Conservation (phyloP, 2,888 invertebrate species). For the Lymantria dispar region DNA sequence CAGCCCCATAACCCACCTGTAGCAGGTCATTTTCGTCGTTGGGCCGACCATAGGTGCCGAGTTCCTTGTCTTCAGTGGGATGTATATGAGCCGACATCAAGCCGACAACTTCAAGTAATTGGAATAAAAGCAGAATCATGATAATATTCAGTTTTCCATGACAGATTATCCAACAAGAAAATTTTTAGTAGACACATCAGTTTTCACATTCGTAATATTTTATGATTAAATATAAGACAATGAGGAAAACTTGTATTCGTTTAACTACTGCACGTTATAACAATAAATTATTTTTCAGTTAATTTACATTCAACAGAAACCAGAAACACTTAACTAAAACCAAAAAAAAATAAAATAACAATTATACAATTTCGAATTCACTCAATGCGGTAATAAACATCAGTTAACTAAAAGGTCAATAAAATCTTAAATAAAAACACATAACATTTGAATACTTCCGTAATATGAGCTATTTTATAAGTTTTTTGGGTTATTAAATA, state of each 20-base stretch:
- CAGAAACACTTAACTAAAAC: neutral
- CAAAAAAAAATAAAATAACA: conserved; percentile 4
- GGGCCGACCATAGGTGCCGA: too few species aligned
- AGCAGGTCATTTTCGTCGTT: too few species aligned
- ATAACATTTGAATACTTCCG: conserved; percentile 20
- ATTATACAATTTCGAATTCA: conserved; percentile 19
- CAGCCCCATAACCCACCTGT: too few species aligned
- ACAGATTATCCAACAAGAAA: too few species aligned
- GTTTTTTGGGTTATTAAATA: neutral
- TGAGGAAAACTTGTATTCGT: neutral
- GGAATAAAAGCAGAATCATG: too few species aligned
- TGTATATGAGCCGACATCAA: too few species aligned
- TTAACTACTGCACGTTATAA: neutral
- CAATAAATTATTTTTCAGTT: neutral
- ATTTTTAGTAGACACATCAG: too few species aligned
- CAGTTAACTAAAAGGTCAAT: conserved; percentile 24
- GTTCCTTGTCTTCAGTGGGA: too few species aligned
- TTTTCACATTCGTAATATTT: too few species aligned
- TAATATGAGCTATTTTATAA: conserved; percentile 2
- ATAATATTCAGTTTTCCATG: too few species aligned
- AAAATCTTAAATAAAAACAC: conserved; percentile 10
- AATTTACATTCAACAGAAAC: neutral
- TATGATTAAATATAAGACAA: too few species aligned
- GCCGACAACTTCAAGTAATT: too few species aligned
- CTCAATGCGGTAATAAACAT: conserved; percentile 19